Evolutionary conservation across 2,888 invertebrate species (phyloP), one percentile per base, ranked within the genome.

Genomic region (Habrosyne pyritoides): DNA sequence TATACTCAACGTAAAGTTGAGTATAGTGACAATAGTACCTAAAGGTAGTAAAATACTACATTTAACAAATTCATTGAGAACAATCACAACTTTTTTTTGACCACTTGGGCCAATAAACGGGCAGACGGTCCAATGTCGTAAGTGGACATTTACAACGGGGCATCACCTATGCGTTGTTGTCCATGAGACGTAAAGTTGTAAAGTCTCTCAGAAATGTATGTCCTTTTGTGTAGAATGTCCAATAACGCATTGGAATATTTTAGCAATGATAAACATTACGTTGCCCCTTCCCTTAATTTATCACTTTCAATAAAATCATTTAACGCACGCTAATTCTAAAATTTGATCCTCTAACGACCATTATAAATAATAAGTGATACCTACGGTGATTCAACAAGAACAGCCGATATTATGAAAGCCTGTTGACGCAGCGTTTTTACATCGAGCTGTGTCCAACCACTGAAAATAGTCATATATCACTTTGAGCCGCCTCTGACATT

Each of bases 391-490:
- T 81, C 74, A 74, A 74, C 79, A 74, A 75, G 83, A 83, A 75
- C 64, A 59, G 67, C 66, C 69, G 69, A 71, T 77, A 67, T 78
- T 78, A 83, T 83, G 76, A 83, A 81, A 76, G 71, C 69, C 67
- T 63, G 74, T 81, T 85, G 84, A 86, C 86, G 76, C 76, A 79
- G 84, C 86, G 71, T 75, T 84, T 84, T 69, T 84, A 73, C 73
- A 71, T 67, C 58, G 66, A 69, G 59, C 71, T 70, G 68, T 75
- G 79, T 71, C 75, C 79, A 61, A 66, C 73, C 64, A 67, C 67
- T 64, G 69, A 81, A 82, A 83, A 83, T 73, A 79, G 75, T 75
- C 79, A 81, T 86, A 83, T 80, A 84, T 86, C 86, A 86, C 71
- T 78, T 78, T 72, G 70, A 78, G 69, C 79, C 73, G 72, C 63